Percentiles rank a stretch among this genome's conserved stretches.
Conservation (phyloP, 1,140 invertebrate genomes). For the Conopomorpha cramerella region DNA sequence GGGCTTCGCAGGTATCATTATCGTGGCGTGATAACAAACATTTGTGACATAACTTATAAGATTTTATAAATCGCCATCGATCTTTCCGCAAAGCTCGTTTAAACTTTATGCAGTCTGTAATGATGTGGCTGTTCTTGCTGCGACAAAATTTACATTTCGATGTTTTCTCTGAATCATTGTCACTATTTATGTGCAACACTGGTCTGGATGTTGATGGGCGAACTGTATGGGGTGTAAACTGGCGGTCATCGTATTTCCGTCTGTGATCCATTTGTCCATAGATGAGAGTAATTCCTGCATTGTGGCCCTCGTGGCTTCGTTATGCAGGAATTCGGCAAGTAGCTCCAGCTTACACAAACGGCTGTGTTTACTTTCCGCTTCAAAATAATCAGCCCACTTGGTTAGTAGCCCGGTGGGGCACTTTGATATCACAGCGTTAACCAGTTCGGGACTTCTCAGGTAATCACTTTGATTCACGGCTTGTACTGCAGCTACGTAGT, state of each 20-base stretch:
- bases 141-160: too few species aligned
- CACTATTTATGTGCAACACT: too few species aligned
- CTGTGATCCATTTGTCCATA: too few species aligned
- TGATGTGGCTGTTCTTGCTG: too few species aligned
- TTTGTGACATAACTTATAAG: slow-evolving; percentile 3
- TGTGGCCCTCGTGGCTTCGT: too few species aligned
- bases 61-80: slow-evolving; percentile 8
- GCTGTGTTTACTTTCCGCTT: background rate
- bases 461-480: slow-evolving; percentile 1
- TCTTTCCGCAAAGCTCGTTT: slow-evolving; percentile 10
- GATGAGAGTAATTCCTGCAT: too few species aligned
- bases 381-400: background rate
- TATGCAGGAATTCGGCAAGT: too few species aligned
- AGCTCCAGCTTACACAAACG: too few species aligned
- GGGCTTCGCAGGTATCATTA: slow-evolving; percentile 2
- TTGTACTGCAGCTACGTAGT: background rate
- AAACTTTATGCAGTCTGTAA: slow-evolving; percentile 6
- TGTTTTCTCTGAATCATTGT: too few species aligned
- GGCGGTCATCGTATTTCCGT: too few species aligned
- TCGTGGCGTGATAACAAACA: slow-evolving; percentile 6
- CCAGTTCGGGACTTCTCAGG: slow-evolving; percentile 2
- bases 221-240: too few species aligned
- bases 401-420: background rate
- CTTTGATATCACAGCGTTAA: background rate
- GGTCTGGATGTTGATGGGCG: too few species aligned